Evolutionary conservation across 2,888 invertebrate genomes (phyloP), one percentile per base, ranked within the genome.

Genomic region (Lasioglossum pauxillum): DNA sequence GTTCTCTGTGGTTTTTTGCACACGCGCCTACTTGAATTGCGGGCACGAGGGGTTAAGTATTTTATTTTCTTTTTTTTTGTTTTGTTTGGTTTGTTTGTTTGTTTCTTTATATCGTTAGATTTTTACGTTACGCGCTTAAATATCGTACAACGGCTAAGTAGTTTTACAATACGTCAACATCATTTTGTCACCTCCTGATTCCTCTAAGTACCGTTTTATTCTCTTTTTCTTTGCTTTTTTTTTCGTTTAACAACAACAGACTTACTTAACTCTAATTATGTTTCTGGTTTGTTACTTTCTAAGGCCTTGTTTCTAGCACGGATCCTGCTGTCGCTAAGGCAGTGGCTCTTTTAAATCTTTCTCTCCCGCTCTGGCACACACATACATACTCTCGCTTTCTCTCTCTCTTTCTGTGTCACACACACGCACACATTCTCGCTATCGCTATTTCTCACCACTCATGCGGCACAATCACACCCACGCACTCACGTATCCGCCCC

Each of bases 231-330:
- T 76, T 53, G 69, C 75, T 67, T 83, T 82, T 85, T 83, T 84
- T 84, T 80, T 87, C 86, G 77, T 85, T 93, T 90, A 93, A 93
- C 92, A 93, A 93, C 92, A 93, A 93, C 91, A 91, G 89, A 90
- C 93, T 94, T 93, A 93, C 90, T 90, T 90, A 91, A 89, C 75
- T 87, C 93, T 93, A 94, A 89, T 93, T 93, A 93, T 94, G 93
- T 93, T 94, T 93, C 93, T 93, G 90, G 86, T 93, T 93, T 92
- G 90, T 93, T 93, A 93, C 91, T 92, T 93, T 92, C 93, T 93
- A 93, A 93, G 93, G 93, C 93, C 92, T 92, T 93, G 90, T 92
- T 89, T 80, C 89, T 90, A 91, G 77, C 85, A 86, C 85, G 88
- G 87, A 89, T 90, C 84, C 89, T 91, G 89, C 91, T 91, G 92